These are phyloP conservation scores for Portevinia maculata DNA, from an alignment of 2,888 invertebrate genomes.

Conservation along the genomic window DNA sequence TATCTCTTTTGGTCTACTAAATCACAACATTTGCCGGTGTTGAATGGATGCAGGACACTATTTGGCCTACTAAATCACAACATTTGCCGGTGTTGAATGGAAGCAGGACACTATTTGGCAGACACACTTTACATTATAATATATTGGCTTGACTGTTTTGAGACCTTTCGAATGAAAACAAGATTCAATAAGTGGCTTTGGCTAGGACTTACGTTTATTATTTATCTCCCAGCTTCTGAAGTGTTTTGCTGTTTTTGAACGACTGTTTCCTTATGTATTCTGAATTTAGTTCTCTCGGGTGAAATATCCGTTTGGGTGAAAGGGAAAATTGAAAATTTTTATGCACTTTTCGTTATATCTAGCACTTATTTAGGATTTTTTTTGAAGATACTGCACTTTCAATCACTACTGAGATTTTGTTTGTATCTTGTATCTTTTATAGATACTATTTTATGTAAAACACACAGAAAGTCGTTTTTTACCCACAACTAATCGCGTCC, in stretches of 20 bases:
- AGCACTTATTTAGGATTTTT: constrained; percentile 5
- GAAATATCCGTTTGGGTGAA: constrained; percentile 43
- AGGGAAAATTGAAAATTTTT: constrained; percentile 4
- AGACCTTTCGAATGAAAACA: constrained; percentile 45
- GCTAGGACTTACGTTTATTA: constrained; percentile 60
- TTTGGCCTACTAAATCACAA: too few relatives aligned
- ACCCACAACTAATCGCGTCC: constrained; percentile 35
- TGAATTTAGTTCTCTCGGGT: constrained; percentile 6
- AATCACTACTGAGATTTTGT: neutral
- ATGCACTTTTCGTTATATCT: constrained; percentile 9
- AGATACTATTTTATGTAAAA: constrained; percentile 3
- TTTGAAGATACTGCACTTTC: neutral
- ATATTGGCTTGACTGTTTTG: neutral
- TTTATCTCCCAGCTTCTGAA: constrained; percentile 10
- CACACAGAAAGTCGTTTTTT: constrained; percentile 27
- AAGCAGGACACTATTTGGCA: constrained; percentile 43
- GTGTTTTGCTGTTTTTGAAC: constrained; percentile 19
- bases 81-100: constrained; percentile 35
- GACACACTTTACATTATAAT: neutral
- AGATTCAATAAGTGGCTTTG: constrained; percentile 42
- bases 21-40: constrained; percentile 38
- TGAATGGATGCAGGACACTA: constrained; percentile 36
- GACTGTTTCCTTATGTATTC: constrained; percentile 30
- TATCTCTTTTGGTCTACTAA: constrained; percentile 23
- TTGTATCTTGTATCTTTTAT: constrained; percentile 13